Evolutionary conservation across 2,113 vertebrate genomes (phyloP).

Genomic region (Mustela lutreola): DNA sequence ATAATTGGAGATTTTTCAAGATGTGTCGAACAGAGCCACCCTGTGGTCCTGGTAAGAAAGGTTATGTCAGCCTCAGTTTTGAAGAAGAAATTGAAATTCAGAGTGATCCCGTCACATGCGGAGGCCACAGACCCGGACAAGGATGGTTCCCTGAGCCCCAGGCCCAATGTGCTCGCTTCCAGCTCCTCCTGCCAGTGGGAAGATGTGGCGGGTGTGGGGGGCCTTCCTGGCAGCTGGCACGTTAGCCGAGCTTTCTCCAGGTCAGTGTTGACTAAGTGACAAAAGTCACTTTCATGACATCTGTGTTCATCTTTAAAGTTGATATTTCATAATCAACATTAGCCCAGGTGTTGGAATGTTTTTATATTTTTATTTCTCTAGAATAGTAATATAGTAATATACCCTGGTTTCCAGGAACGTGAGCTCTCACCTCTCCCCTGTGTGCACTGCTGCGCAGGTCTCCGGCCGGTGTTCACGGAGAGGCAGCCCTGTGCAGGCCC

Average conservation of each 20-base stretch:
- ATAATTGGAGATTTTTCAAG: too few species aligned
- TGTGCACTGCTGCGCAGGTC: not conserved
- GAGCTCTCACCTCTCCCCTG: not conserved
- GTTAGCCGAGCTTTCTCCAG: not conserved
- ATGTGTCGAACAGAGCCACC: fast-evolving
- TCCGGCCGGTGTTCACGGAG: fast-evolving
- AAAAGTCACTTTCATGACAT: too few species aligned
- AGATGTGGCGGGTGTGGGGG: fast-evolving
- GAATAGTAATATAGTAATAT: fast-evolving
- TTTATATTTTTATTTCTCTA: not conserved
- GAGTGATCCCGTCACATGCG: fast-evolving
- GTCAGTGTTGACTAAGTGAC: too few species aligned
- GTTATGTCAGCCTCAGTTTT: not conserved
- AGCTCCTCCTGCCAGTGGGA: not conserved
- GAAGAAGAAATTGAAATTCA: not conserved
- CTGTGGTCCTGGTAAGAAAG: fast-evolving
- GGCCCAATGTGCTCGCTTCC: not conserved
- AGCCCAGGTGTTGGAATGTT: not conserved
- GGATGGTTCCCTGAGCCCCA: not conserved
- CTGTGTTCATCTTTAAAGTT: not conserved
- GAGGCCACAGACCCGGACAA: not conserved
- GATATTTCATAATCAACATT: not conserved
- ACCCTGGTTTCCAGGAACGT: not conserved
- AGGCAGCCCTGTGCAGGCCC: fast-evolving
- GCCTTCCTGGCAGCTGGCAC: not conserved